Evolutionary conservation across 2,113 vertebrate species (phyloP), one percentile per base, ranked within the genome.

Genomic region (Cyrtonyx montezumae): DNA sequence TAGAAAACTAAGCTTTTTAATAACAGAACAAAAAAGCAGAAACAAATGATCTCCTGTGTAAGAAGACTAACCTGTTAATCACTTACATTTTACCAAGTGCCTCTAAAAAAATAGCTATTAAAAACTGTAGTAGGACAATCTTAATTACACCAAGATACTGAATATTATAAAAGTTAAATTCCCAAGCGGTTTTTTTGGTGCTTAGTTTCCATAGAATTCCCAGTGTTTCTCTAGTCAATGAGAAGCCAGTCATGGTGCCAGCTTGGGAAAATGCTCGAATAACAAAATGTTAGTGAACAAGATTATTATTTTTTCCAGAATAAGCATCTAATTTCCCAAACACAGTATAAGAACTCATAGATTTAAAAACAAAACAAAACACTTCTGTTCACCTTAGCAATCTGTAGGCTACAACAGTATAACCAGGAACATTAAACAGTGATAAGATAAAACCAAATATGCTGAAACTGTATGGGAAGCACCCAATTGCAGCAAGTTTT

Each of bases 311-410:
- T 67, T 45, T 84, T 43, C 61, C 46, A 59, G n/a, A 53, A 32
- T n/a, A 90, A 96, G 90, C 36, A 71, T 51, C 19, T 71, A 51
- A 76, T 88, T 88, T 91, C 17, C 68, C 66, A 85, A 91, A 91
- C 13, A 88, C 46, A 58, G 42, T 62, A 20, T 14, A 76, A 69
- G 94, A 28, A 70, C 76, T 85, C 46, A 63, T 42, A 28, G 53
- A 66, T 73, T 62, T 66, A 37, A 84, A 85, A 85, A 79, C 40
- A 37, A 37, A 37, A 23, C 9, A 23, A 25, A 25, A 10, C 9
- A 30, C 53, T 87, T 36, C 42, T 77, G 79, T 42, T 74, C 45
- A 65, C 16, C 28, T 32, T 48, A 49, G 25, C 45, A 82, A 58
- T 69, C 87, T 82, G 48, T n/a, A 79, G 78, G 37, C 43, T 89